These are phyloP conservation scores for Leptinotarsa juncta DNA, from an alignment of 2,888 invertebrate genomes.

Conservation along the genomic window DNA sequence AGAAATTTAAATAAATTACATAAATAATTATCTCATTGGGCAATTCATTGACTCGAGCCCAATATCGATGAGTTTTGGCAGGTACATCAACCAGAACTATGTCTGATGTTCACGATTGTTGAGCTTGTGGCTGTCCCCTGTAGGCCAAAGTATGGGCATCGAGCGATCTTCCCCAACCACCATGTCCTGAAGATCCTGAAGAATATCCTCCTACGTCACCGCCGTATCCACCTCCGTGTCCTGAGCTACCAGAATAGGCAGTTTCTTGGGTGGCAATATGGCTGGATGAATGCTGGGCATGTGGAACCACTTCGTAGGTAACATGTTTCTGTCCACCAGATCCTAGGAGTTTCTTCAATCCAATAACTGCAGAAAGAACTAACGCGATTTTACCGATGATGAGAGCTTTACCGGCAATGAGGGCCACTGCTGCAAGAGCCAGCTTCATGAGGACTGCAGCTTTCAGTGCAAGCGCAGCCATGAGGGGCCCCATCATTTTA, in stretches of 20 bases:
- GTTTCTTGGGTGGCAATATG: constrained; percentile 78
- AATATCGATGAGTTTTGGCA: constrained; percentile 58
- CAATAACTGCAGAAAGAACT: constrained; percentile 85
- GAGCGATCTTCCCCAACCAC: constrained; percentile 82
- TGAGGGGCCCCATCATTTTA: constrained; percentile 81
- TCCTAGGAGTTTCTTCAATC: constrained; percentile 83
- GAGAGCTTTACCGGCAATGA: constrained; percentile 88
- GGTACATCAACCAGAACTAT: constrained; percentile 58
- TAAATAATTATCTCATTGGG: constrained; percentile 39
- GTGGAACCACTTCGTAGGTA: constrained; percentile 88
- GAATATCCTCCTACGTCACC: constrained; percentile 68
- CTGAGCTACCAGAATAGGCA: constrained; percentile 64
- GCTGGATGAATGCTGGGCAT: constrained; percentile 81
- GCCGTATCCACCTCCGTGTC: constrained; percentile 69
- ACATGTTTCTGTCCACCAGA: constrained; percentile 80
- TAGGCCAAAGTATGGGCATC: constrained; percentile 84
- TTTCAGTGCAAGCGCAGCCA: constrained; percentile 81
- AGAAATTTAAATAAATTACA: constrained; percentile 47
- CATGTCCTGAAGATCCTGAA: constrained; percentile 72
- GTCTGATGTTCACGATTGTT: constrained; percentile 60
- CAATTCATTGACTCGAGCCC: constrained; percentile 48
- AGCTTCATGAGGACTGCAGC: constrained; percentile 83
- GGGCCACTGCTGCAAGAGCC: constrained; percentile 83
- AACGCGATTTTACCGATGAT: constrained; percentile 87
- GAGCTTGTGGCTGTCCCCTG: constrained; percentile 74